These are phyloP conservation scores for Lacerta viridis DNA, from an alignment of 2,797 vertebrate genomes.

Conservation along the genomic window DNA sequence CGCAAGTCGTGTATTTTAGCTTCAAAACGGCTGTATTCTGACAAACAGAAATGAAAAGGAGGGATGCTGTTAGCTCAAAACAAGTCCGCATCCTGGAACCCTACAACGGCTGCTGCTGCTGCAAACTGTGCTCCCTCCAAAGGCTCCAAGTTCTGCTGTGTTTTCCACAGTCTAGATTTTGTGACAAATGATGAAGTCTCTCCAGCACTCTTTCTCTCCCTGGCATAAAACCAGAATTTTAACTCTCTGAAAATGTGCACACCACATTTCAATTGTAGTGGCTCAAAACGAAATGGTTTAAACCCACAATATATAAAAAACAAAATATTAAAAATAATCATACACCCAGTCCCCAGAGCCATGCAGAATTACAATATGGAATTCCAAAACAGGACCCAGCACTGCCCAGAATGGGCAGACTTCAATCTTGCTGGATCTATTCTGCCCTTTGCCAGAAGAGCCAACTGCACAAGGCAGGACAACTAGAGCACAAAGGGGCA, in stretches of 20 bases:
- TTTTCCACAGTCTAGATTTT: neutral
- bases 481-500: neutral
- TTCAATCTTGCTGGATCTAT: too few species aligned
- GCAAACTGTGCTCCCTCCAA: neutral
- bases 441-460: too few species aligned
- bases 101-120: neutral
- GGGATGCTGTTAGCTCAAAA: neutral
- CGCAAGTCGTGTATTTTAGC: conserved; percentile 97
- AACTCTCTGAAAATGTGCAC: too few species aligned
- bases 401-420: too few species aligned
- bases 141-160: neutral
- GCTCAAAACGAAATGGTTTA: neutral
- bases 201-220: neutral
- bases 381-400: too few species aligned
- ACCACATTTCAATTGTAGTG: neutral
- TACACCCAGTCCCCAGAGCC: neutral
- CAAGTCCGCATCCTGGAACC: too few species aligned
- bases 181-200: neutral
- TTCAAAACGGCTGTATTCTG: conserved; percentile 97
- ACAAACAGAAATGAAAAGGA: neutral
- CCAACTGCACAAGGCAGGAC: neutral
- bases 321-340: neutral
- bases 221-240: neutral
- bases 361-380: neutral
- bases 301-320: neutral